Conservation (phyloP, 1,140 invertebrate genomes). For the Cepaea nemoralis region DNA sequence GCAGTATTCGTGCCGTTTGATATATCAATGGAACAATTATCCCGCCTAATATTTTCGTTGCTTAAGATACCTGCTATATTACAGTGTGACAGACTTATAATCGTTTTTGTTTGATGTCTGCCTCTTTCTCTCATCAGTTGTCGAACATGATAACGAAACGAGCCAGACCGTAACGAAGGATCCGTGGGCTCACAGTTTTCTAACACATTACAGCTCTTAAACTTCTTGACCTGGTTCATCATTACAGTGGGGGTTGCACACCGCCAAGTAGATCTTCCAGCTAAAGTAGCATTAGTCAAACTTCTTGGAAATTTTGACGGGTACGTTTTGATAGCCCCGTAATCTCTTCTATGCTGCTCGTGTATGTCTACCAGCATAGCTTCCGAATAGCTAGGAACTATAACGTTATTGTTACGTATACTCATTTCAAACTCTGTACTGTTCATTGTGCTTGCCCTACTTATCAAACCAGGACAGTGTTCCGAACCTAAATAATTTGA, state of each 20-base stretch:
- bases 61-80: constrained; percentile 16
- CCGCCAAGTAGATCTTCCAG: constrained; percentile 2
- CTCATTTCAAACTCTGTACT: constrained; percentile 77
- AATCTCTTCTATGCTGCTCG: constrained; percentile 6
- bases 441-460: constrained; percentile 77
- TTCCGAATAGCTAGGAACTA: constrained; percentile 80
- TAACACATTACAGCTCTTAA: constrained; percentile 49
- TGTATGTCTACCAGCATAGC: constrained; percentile 78
- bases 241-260: constrained; percentile 33
- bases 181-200: constrained; percentile 17
- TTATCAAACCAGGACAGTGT: constrained; percentile 73
- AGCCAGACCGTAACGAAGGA: neutral
- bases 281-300: constrained; percentile 45
- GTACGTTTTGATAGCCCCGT: constrained; percentile 24
- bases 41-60: neutral
- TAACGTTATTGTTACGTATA: constrained; percentile 78
- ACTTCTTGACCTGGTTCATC: constrained; percentile 44
- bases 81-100: neutral
- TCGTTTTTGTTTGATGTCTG: neutral
- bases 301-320: constrained; percentile 43
- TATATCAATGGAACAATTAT: neutral
- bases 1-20: neutral
- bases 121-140: constrained; percentile 29
- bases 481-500: constrained; percentile 70
- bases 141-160: constrained; percentile 10